Evolutionary conservation across 2,113 vertebrate genomes (phyloP), one percentile per base, ranked within the genome.

Genomic region (Mellivora capensis): DNA sequence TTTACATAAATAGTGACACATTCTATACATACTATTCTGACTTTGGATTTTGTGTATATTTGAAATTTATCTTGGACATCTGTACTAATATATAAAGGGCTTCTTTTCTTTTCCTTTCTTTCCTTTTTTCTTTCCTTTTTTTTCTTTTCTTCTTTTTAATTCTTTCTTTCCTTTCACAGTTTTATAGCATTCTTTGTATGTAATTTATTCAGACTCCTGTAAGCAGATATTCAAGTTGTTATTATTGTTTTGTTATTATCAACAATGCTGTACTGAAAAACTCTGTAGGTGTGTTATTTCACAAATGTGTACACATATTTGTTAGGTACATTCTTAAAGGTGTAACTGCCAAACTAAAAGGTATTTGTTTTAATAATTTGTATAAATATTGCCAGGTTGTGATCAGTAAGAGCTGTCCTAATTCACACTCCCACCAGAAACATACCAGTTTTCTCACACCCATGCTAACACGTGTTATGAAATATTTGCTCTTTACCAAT

Each of bases 261-360:
- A 96, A 87, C 25, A 85, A 57, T 61, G 4, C 11, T 72, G 1
- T 84, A 57, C n/a, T 69, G 21, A 82, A 86, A 85, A 94, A 69
- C 3, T 81, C 59, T 27, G 23, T 29, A 91, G 61, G 25, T 91
- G 67, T 37, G 31, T 76, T 64, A 42, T 83, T 77, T 94, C 74
- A 90, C 3, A 85, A 7, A 39, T 39, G 20, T 87, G 31, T 23
- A n/a, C 47, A 14, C 27, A 14, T 90, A 88, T 91, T 90, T 92
- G 25, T 62, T 90, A 6, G 52, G 44, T 85, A 87, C 49, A 87
- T 90, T 94, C 49, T 95, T 80, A 90, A 81, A 87, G 17, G 49
- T 81, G 10, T 54, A 90, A 69, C 84, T 97, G n/a, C 39, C 85
- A 64, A 97, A 92, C 61, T 94, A 79, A 97, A 87, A 95, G 29